Conservation (phyloP, 2,888 invertebrate species). For the Exephanes ischioxanthus region DNA sequence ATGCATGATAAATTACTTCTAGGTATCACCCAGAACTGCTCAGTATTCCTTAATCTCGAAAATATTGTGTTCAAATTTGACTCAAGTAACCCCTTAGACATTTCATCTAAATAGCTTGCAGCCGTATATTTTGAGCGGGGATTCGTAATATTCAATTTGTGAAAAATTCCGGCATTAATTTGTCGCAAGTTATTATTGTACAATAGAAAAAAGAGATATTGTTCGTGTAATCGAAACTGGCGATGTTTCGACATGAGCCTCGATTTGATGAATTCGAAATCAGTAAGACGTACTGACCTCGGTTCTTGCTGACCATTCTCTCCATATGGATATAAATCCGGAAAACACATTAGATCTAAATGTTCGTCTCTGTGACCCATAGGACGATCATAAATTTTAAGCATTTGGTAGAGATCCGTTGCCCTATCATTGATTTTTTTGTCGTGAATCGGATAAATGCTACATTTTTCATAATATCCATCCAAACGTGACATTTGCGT, state of each 20-base stretch:
- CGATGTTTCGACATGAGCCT: too few species aligned
- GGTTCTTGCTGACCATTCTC: not conserved
- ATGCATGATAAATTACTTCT: not conserved
- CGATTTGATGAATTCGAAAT: not conserved
- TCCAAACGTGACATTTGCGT: conserved; percentile 55
- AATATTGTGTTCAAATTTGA: not conserved
- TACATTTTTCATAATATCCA: conserved; percentile 57
- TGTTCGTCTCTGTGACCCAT: not conserved
- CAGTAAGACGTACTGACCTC: not conserved
- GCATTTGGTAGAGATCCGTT: conserved; percentile 71
- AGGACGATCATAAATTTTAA: conserved; percentile 56
- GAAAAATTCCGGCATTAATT: too few species aligned
- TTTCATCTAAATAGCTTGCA: not conserved
- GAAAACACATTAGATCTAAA: not conserved
- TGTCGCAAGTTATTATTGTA: too few species aligned
- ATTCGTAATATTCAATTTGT: too few species aligned
- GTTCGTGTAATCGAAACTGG: too few species aligned
- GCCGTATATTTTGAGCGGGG: not conserved
- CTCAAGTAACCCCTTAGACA: not conserved
- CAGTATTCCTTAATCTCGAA: not conserved
- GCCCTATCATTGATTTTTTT: conserved; percentile 56
- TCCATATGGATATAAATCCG: not conserved
- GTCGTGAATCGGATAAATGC: conserved; percentile 66
- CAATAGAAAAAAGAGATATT: too few species aligned
- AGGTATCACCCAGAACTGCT: not conserved